Percentiles rank a stretch among this genome's conserved stretches.
phyloP scores from a whole-genome alignment of 2,797 vertebrate species.

The Karalla daura region DNA sequence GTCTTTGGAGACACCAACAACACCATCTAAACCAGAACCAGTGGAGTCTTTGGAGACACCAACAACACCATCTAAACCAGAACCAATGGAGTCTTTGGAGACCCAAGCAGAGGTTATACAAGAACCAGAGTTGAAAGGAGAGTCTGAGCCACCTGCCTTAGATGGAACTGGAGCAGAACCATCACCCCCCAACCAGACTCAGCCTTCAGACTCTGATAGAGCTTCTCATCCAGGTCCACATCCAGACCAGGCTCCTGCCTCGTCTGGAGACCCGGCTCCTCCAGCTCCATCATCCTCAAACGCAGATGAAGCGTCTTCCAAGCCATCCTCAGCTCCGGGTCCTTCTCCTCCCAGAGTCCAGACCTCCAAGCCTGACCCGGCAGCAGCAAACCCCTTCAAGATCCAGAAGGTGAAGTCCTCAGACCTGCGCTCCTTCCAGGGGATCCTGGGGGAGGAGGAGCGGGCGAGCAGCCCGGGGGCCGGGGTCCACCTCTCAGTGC shows the following conservation, averaged over 20 bases:
- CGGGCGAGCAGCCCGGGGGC: conserved; percentile 26
- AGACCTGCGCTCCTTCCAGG: conserved; percentile 83
- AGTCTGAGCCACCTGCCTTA: no score
- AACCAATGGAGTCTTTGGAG: no score
- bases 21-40: no score
- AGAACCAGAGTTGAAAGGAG: no score
- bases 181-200: neutral
- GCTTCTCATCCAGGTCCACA: conserved; percentile 6
- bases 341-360: neutral
- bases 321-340: neutral
- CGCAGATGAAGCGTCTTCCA: neutral
- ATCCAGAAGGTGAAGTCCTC: conserved; percentile 84
- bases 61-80: no score
- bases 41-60: no score
- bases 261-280: conserved; percentile 1
- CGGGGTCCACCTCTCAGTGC: conserved; percentile 48
- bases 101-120: no score
- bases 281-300: neutral
- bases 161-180: neutral
- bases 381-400: conserved; percentile 77
- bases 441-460: conserved; percentile 68
- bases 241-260: neutral
- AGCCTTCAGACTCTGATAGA: neutral
- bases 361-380: conserved; percentile 15
- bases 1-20: no score